A percentile compares a stretch with the other conserved stretches of the same genome.
These are phyloP conservation scores for Amphimedon queenslandica DNA, from an alignment of 37 sponge, comb jelly and placozoan species.

Conservation along the genomic window DNA sequence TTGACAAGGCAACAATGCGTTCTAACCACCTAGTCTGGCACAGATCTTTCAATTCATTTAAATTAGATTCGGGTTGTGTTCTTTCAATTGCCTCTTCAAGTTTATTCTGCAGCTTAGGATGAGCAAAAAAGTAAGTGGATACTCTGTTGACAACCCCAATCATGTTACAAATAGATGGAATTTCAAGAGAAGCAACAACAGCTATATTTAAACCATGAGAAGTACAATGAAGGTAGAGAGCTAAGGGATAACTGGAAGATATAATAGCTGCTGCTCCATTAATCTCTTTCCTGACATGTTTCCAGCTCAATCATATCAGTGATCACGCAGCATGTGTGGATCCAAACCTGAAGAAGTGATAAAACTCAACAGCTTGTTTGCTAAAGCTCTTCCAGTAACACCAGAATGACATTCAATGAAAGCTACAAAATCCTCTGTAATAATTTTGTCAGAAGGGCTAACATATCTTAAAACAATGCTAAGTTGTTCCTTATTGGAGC, in stretches of 20 bases:
- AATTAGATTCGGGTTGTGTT: constrained; percentile 20
- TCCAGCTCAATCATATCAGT: constrained; percentile 74
- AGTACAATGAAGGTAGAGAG: constrained; percentile 49
- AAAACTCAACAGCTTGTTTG: constrained; percentile 35
- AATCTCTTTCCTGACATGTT: constrained; percentile 44
- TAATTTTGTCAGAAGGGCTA: constrained; percentile 5
- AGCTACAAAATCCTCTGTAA: constrained; percentile 49
- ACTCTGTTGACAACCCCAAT: constrained; percentile 44
- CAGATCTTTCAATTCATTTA: constrained; percentile 37
- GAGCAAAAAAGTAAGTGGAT: constrained; percentile 41
- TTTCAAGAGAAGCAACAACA: constrained; percentile 36
- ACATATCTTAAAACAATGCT: constrained; percentile 61
- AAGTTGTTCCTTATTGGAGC: constrained; percentile 65
- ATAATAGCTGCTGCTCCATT: constrained; percentile 47
- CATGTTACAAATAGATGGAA: constrained; percentile 43
- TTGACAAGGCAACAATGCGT: constrained; percentile 39
- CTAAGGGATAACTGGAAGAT: constrained; percentile 23
- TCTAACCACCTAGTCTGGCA: constrained; percentile 61
- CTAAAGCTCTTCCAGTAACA: constrained; percentile 56
- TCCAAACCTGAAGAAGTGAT: constrained; percentile 24
- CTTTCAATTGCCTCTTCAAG: constrained; percentile 36
- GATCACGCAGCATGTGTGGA: constrained; percentile 52
- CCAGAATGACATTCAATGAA: constrained; percentile 54
- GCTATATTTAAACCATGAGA: constrained; percentile 45
- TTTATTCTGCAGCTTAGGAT: constrained; percentile 49